Percentiles rank a stretch among this genome's conserved stretches.
phyloP scores from a whole-genome alignment of 2,888 invertebrate species.

The Arenicola marina region DNA sequence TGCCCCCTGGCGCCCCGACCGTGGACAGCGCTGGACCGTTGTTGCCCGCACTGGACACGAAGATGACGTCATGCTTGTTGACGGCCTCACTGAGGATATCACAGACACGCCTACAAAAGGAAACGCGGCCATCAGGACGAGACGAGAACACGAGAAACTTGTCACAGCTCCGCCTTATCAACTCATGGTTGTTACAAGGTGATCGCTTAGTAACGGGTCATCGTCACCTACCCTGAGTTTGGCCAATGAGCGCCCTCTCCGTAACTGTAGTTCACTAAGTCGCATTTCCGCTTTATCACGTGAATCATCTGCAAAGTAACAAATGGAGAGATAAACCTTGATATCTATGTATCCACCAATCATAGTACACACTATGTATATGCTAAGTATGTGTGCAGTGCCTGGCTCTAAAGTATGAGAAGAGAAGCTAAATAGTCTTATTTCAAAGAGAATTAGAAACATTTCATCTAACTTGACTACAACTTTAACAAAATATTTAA shows the following conservation, averaged over 20 bases:
- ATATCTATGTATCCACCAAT: no score
- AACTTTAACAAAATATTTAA: not conserved
- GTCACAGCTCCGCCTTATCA: not conserved
- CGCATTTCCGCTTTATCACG: conserved; percentile 65
- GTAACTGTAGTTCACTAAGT: conserved; percentile 98
- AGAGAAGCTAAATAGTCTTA: no score
- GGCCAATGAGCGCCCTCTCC: conserved; percentile 94
- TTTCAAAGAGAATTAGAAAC: no score
- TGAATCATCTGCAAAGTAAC: conserved; percentile 65
- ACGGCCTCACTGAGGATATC: conserved; percentile 66
- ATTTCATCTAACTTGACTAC: no score
- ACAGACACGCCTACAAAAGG: conserved; percentile 68
- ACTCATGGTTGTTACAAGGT: no score
- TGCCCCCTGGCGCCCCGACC: conserved; percentile 72
- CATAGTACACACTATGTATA: no score
- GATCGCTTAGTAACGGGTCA: not conserved
- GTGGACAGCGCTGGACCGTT: conserved; percentile 92
- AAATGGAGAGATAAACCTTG: no score
- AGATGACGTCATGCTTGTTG: conserved; percentile 87
- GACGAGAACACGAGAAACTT: no score
- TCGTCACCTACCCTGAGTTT: conserved; percentile 76
- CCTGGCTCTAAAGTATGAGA: no score
- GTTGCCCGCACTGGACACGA: conserved; percentile 95
- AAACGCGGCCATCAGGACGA: no score
- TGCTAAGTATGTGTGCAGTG: no score